A percentile compares a stretch with the other conserved stretches of the same genome.
These are phyloP conservation scores for Polia nebulosa DNA, from an alignment of 2,888 invertebrate species.

Conservation along the genomic window DNA sequence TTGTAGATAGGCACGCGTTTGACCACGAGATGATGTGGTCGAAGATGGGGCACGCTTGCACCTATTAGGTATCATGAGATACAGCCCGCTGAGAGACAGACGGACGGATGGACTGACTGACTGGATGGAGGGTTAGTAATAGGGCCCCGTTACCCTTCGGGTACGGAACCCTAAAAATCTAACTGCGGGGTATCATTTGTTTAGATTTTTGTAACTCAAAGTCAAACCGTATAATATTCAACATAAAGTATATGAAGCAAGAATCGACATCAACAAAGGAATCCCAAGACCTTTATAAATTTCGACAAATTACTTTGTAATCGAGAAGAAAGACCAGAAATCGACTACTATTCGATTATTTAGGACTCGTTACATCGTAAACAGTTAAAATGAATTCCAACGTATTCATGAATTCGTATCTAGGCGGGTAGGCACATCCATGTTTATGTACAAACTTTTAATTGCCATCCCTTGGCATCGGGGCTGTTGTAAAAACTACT, in stretches of 20 bases:
- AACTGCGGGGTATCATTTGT: too few species aligned
- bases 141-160: too few species aligned
- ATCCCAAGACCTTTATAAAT: background rate
- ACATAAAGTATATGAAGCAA: background rate
- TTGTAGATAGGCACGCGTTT: too few species aligned
- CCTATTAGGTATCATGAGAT: too few species aligned
- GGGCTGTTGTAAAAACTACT: slow-evolving; percentile 48
- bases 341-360: background rate
- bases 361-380: background rate
- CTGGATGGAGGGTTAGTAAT: too few species aligned
- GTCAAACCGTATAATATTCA: too few species aligned
- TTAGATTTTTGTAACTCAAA: too few species aligned
- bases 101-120: too few species aligned
- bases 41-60: too few species aligned
- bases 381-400: slow-evolving; percentile 23
- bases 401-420: slow-evolving; percentile 25
- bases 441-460: slow-evolving; percentile 50
- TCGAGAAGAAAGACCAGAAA: background rate
- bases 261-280: background rate
- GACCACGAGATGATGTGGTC: too few species aligned
- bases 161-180: too few species aligned
- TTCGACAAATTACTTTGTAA: background rate
- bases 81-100: too few species aligned
- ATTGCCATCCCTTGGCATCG: slow-evolving; percentile 42
- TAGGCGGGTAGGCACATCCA: slow-evolving; percentile 15